Percentiles rank a stretch among this genome's conserved stretches.
Conservation (phyloP, 92 coral and sea anemone genomes). For the Epizoanthus illoricatus region DNA sequence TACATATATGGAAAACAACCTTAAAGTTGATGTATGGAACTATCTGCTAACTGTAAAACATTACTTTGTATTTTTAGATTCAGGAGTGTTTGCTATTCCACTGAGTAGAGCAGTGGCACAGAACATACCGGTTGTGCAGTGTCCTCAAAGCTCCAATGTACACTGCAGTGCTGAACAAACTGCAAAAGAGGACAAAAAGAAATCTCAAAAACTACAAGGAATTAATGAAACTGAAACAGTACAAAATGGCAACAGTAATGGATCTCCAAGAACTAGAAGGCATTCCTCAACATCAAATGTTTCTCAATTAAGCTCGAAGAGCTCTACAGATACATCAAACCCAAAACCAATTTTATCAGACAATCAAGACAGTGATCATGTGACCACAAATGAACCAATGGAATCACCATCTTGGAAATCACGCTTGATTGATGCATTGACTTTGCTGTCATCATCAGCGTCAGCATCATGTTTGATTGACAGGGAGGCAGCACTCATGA, state of each 20-base stretch:
- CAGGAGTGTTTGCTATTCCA: conserved; percentile 88
- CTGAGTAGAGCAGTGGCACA: conserved; percentile 77
- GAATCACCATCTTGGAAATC: conserved; percentile 89
- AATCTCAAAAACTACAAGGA: conserved; percentile 31
- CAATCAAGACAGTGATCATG: conserved; percentile 38
- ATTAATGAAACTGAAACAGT: conserved; percentile 38
- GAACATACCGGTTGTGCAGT: conserved; percentile 21
- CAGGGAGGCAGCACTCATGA: conserved; percentile 66
- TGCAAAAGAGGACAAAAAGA: conserved; percentile 30
- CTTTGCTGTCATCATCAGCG: conserved; percentile 90
- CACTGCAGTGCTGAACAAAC: conserved; percentile 21
- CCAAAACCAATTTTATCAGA: conserved; percentile 26
- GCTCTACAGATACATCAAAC: conserved; percentile 50
- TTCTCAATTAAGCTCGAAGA: conserved; percentile 59
- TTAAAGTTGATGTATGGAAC: too few species aligned
- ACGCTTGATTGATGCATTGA: conserved; percentile 88
- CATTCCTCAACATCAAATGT: conserved; percentile 77
- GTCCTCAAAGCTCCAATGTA: conserved; percentile 14
- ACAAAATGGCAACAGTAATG: conserved; percentile 56
- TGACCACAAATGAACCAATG: conserved; percentile 49
- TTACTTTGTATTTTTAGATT: conserved; percentile 52
- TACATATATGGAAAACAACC: too few species aligned
- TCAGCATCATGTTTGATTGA: conserved; percentile 93
- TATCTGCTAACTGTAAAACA: background rate
- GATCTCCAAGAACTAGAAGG: conserved; percentile 58